A percentile compares a stretch with the other conserved stretches of the same genome.
Evolutionary conservation across 2,113 vertebrate species (phyloP).

Genomic region (Podarcis cretensis): DNA sequence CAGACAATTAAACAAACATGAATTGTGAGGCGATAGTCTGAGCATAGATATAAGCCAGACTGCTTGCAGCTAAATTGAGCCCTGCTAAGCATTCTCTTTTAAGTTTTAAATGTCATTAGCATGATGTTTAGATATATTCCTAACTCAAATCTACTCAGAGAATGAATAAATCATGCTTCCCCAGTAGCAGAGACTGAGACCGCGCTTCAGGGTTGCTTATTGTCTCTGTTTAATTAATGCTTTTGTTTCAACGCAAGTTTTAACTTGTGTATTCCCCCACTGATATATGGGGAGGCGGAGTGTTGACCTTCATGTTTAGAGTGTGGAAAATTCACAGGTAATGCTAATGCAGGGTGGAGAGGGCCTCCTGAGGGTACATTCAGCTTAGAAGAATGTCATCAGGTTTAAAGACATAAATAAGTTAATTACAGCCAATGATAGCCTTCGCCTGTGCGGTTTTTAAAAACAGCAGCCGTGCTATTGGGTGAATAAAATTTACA

Average conservation of each 20-base stretch:
- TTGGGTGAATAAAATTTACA: slow-evolving; percentile 14
- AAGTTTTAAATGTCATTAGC: neutral
- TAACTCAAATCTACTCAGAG: neutral
- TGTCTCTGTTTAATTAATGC: slow-evolving; percentile 44
- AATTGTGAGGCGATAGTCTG: neutral
- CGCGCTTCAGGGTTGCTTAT: neutral
- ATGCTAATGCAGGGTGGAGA: slow-evolving; percentile 65
- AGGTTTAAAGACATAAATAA: slow-evolving; percentile 66
- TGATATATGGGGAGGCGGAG: slow-evolving; percentile 29
- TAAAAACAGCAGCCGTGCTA: slow-evolving; percentile 45
- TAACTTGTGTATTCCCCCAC: slow-evolving; percentile 47
- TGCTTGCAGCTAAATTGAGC: neutral
- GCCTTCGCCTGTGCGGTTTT: slow-evolving; percentile 31
- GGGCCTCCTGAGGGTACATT: slow-evolving; percentile 64
- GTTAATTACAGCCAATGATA: slow-evolving; percentile 38
- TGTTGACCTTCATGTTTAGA: slow-evolving; percentile 42
- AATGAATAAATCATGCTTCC: neutral
- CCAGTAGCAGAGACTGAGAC: neutral
- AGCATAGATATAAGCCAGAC: neutral
- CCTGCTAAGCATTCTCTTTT: neutral
- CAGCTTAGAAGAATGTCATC: slow-evolving; percentile 48
- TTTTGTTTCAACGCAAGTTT: slow-evolving; percentile 53
- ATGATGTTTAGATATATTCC: neutral
- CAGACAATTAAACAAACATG: neutral
- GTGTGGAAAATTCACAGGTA: slow-evolving; percentile 59